Percentiles rank a stretch among this genome's conserved stretches.
These are phyloP conservation scores for Emydocephalus ijimae DNA, from an alignment of 2,113 vertebrate species.

Conservation along the genomic window DNA sequence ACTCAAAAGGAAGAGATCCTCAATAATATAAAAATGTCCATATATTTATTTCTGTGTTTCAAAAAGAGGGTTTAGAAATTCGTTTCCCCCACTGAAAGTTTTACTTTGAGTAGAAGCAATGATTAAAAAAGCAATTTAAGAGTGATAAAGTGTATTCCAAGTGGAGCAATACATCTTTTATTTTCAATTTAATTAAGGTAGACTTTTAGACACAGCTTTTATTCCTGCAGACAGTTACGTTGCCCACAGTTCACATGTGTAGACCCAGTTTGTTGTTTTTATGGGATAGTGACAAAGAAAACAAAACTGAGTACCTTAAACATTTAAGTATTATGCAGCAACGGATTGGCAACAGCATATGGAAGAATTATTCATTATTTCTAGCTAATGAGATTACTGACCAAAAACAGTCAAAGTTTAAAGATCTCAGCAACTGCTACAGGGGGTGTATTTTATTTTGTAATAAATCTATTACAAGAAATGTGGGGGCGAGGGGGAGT, in stretches of 20 bases:
- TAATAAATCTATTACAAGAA: background rate
- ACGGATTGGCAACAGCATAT: background rate
- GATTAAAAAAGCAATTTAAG: constrained; percentile 13
- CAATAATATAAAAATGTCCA: background rate
- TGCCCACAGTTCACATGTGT: background rate
- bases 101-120: background rate
- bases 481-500: background rate
- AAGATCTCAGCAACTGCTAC: background rate
- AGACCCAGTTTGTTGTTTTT: background rate
- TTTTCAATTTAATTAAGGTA: constrained; percentile 16
- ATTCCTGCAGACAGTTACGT: background rate
- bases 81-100: background rate
- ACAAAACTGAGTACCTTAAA: background rate
- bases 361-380: constrained; percentile 23
- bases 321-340: background rate
- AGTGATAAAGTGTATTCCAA: background rate
- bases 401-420: constrained; percentile 7
- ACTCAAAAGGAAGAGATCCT: background rate
- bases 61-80: background rate
- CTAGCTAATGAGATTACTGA: constrained; percentile 5
- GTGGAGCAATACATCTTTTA: background rate
- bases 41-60: background rate
- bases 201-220: background rate
- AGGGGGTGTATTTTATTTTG: background rate
- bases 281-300: background rate